These are phyloP conservation scores for Montipora sp. DNA, from an alignment of 64 coral and sea anemone species.

Conservation along the genomic window DNA sequence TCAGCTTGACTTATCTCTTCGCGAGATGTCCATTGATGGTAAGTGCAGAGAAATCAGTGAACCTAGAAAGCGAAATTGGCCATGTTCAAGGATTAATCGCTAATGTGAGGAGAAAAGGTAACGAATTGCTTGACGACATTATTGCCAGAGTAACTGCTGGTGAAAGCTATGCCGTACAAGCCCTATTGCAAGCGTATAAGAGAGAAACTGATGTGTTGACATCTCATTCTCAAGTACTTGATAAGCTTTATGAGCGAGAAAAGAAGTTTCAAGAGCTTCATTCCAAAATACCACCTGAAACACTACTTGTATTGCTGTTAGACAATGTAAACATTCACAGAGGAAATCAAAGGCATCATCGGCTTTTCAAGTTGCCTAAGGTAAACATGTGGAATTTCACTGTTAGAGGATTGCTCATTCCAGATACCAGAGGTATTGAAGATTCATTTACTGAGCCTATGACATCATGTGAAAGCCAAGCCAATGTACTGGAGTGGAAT, in stretches of 20 bases:
- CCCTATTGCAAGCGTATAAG: not conserved
- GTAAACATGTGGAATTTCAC: conserved; percentile 49
- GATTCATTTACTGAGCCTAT: not conserved
- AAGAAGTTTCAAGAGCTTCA: conserved; percentile 6
- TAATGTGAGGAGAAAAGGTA: too few relatives aligned
- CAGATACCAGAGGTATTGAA: conserved; percentile 17
- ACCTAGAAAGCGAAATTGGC: too few relatives aligned
- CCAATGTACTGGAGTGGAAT: conserved; percentile 22
- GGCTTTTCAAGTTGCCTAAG: conserved; percentile 10
- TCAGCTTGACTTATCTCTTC: too few relatives aligned
- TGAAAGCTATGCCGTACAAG: not conserved
- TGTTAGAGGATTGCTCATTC: conserved; percentile 38
- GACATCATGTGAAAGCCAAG: conserved; percentile 23
- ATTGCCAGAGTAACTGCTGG: not conserved
- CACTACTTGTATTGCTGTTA: conserved; percentile 16
- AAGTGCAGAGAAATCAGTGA: too few relatives aligned
- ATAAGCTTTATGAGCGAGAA: conserved; percentile 40
- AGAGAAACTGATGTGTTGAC: conserved; percentile 14
- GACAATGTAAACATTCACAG: conserved; percentile 56
- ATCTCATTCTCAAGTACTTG: not conserved
- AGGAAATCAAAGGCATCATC: conserved; percentile 39
- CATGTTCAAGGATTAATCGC: too few relatives aligned
- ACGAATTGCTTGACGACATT: not conserved
- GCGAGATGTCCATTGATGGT: too few relatives aligned
- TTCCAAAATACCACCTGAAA: not conserved